Base-by-base conservation (phyloP, 2,797 vertebrate species). In the Harpagifer antarcticus region DNA sequence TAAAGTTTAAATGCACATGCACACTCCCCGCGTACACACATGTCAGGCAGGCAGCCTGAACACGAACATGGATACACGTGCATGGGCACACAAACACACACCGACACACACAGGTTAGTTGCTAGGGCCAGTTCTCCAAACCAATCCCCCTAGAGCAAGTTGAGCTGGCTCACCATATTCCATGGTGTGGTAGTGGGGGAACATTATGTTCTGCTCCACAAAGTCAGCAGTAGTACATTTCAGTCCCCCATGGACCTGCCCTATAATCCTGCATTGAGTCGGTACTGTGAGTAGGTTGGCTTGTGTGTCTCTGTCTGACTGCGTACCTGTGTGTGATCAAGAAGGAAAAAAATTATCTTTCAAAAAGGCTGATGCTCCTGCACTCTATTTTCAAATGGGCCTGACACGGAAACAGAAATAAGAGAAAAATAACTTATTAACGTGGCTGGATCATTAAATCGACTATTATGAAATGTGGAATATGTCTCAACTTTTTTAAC, bases 191-290 rank as follows among this genome's bases (percentile, higher is more conserved):
- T 89, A 75, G 84, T 68, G 59, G 78, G 79, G 80, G 86, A 89
- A 91, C 90, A 93, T 88, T 85, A 80, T 90, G 87, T 88, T 89
- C 86, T 84, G 84, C 86, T 85, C 85, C 75, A 83, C 88, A 84
- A 87, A 88, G 85, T 91, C 86, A 89, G 84, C 77, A 86, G 87
- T 90, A 85, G 88, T 89, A 90, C 88, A 92, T 89, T 90, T 88
- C 74, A 81, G 87, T 83, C 83, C 91, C 83, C 87, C 63, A 86
- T 84, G 86, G 90, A 85, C 72, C 83, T 90, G 88, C 82, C 86
- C 85, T 89, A 89, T 88, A 91, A 92, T 88, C 79, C 83, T 90
- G 78, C 79, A 82, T 87, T 84, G 74, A 83, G 83, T 79, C 61
- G 7, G 68, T 52, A 67, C 55, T 68, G 57, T 49, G 57, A 27